These are phyloP conservation scores for Magallana gigas DNA, from an alignment of 1,140 invertebrate species.

Conservation along the genomic window DNA sequence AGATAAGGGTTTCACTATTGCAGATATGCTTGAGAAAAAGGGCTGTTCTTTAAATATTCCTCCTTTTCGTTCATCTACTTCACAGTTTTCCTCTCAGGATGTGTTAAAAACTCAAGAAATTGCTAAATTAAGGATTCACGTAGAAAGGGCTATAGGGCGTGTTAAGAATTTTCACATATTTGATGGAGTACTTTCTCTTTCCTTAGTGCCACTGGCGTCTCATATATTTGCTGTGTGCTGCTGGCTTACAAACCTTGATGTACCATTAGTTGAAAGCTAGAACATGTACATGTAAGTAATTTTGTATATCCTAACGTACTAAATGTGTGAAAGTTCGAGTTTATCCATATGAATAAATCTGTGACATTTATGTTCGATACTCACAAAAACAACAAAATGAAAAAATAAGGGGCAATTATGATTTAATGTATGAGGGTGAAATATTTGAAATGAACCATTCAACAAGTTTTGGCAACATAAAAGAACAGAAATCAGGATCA, in stretches of 20 bases:
- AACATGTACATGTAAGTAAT: too few species aligned
- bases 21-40: slow-evolving; percentile 49
- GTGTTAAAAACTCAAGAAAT: slow-evolving; percentile 39
- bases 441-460: slow-evolving; percentile 32
- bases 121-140: slow-evolving; percentile 36
- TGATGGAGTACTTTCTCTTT: not conserved
- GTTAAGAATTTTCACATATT: not conserved
- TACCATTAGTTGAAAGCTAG: not conserved
- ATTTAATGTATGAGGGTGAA: not conserved
- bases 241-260: slow-evolving; percentile 38
- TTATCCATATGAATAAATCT: too few species aligned
- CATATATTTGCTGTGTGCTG: not conserved
- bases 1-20: slow-evolving; percentile 65
- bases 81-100: slow-evolving; percentile 27
- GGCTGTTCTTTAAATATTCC: slow-evolving; percentile 55
- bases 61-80: slow-evolving; percentile 45
- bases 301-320: too few species aligned
- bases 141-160: not conserved
- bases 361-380: too few species aligned
- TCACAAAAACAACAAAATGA: too few species aligned
- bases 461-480: slow-evolving; percentile 37
- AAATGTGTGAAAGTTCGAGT: too few species aligned
- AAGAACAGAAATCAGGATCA: not conserved
- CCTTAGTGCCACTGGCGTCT: not conserved
- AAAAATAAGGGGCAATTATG: too few species aligned